Evolutionary conservation across 2,113 vertebrate genomes (phyloP).

Genomic region (Grammatotria lemairii): DNA sequence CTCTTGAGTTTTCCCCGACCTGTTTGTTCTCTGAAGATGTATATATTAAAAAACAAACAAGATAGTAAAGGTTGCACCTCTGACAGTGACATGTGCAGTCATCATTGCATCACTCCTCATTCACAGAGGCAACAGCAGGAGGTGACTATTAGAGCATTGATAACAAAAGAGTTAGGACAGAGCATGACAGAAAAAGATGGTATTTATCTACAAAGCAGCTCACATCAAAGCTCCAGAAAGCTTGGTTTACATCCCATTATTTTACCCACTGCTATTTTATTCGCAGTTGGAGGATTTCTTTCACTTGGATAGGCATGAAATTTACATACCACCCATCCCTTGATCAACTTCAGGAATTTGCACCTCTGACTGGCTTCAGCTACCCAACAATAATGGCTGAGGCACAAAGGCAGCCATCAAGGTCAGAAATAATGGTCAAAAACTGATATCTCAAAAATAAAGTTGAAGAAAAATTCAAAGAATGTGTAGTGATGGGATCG

Average conservation of each 20-base stretch:
- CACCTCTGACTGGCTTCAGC: background rate
- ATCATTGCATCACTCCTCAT: background rate
- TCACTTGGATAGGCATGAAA: background rate
- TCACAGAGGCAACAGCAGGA: background rate
- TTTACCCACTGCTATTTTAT: background rate
- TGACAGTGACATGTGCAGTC: background rate
- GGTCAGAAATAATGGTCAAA: background rate
- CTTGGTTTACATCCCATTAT: background rate
- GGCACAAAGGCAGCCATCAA: background rate
- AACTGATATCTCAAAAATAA: background rate
- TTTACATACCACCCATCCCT: background rate
- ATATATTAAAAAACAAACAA: background rate
- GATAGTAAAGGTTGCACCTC: background rate
- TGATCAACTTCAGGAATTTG: background rate
- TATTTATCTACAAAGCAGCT: background rate
- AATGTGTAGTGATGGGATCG: background rate
- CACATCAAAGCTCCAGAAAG: background rate
- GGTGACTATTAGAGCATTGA: background rate
- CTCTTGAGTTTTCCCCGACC: background rate
- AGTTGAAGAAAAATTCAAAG: background rate
- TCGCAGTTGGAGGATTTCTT: background rate
- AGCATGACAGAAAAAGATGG: background rate
- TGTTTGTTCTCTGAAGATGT: background rate
- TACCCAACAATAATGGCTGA: background rate
- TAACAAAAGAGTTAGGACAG: background rate